These are phyloP conservation scores for Troilus luridus DNA, from an alignment of 2,888 invertebrate genomes.

Conservation along the genomic window DNA sequence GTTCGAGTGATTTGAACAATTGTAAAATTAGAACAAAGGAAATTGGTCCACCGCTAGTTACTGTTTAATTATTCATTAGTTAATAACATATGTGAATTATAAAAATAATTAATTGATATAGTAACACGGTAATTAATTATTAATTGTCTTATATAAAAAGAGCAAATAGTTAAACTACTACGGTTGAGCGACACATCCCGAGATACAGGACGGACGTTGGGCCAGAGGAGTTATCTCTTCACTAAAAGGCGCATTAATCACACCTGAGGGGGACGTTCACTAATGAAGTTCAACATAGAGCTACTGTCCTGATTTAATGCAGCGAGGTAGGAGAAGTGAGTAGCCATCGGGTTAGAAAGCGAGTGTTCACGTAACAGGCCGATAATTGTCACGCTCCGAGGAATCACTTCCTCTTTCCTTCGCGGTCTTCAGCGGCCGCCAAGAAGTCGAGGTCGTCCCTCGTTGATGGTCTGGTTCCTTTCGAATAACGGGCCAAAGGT, in stretches of 20 bases:
- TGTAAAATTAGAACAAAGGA: no score
- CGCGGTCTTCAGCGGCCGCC: not conserved
- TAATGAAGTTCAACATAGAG: not conserved
- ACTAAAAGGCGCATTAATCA: constrained; percentile 17
- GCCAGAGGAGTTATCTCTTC: not conserved
- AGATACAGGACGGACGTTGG: not conserved
- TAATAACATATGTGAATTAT: no score
- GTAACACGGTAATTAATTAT: not conserved
- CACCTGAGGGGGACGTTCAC: not conserved
- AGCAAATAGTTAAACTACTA: not conserved
- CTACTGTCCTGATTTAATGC: not conserved
- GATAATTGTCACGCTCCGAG: not conserved
- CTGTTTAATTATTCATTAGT: no score
- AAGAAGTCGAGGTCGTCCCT: not conserved
- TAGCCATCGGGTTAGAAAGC: not conserved
- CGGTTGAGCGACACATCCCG: not conserved
- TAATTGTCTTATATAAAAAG: not conserved
- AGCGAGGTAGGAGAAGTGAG: not conserved
- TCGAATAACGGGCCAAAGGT: not conserved
- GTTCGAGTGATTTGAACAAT: no score
- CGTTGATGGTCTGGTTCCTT: not conserved
- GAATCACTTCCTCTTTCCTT: constrained; percentile 29
- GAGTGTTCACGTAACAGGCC: not conserved
- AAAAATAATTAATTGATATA: no score
- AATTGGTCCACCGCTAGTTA: no score